phyloP scores from a whole-genome alignment of 2,797 vertebrate genomes.

The Paramormyrops hopkinsi region DNA sequence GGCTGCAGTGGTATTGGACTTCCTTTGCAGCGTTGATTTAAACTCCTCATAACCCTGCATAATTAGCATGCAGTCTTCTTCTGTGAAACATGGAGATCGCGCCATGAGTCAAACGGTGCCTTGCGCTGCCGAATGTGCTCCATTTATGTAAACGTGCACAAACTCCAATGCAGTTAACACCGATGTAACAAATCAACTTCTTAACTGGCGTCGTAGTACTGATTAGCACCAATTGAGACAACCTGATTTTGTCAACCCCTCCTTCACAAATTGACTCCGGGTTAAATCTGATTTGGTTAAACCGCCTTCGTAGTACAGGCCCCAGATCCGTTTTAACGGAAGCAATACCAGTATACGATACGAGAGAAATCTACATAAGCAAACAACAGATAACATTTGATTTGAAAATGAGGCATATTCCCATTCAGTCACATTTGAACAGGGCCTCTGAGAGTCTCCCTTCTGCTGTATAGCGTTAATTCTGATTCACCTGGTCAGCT shows the following conservation, averaged over 20 bases:
- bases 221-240: not conserved
- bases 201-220: not conserved
- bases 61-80: not conserved
- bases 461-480: not conserved
- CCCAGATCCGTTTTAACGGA: not conserved
- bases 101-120: not conserved
- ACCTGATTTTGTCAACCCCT: not conserved
- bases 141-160: not conserved
- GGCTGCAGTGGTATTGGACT: not conserved
- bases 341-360: not conserved
- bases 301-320: not conserved
- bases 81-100: not conserved
- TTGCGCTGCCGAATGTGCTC: not conserved
- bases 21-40: not conserved
- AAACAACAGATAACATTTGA: not conserved
- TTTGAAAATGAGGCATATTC: not conserved
- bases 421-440: not conserved
- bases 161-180: not conserved
- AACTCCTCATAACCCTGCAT: not conserved
- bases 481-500: constrained; percentile 61
- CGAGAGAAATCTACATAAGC: not conserved
- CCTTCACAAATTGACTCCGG: not conserved
- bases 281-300: not conserved
- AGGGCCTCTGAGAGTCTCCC: not conserved
- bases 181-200: not conserved